A percentile compares a stretch with the other conserved stretches of the same genome.
These are phyloP conservation scores for Pygoscelis adeliae DNA, from an alignment of 2,113 vertebrate species.

Conservation along the genomic window DNA sequence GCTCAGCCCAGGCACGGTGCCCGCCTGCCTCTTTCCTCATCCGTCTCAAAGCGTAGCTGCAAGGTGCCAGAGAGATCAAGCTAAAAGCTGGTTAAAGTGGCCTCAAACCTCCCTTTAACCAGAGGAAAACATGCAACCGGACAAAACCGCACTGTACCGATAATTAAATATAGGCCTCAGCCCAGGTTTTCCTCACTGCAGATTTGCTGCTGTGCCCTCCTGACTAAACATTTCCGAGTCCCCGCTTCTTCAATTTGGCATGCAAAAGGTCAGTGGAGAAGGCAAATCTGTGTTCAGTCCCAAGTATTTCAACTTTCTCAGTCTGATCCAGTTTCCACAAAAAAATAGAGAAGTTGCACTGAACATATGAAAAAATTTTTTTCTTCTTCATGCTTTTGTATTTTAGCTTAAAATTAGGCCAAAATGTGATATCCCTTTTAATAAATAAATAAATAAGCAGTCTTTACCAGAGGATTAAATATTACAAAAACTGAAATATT, in stretches of 20 bases:
- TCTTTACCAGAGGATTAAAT: neutral
- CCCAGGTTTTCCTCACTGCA: neutral
- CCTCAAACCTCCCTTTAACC: neutral
- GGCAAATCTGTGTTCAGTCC: neutral
- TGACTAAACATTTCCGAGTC: neutral
- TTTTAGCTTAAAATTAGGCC: neutral
- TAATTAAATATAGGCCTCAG: neutral
- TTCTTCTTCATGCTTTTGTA: neutral
- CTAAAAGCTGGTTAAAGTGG: neutral
- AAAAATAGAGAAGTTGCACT: neutral
- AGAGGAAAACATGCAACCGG: accelerated
- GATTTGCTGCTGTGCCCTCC: neutral
- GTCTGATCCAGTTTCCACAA: neutral
- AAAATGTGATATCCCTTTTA: neutral
- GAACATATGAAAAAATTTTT: neutral
- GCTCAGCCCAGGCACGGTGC: neutral
- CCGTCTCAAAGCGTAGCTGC: neutral
- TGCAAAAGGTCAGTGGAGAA: neutral
- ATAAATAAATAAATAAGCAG: neutral
- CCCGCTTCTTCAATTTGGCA: neutral
- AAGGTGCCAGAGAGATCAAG: neutral
- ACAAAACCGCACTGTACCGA: neutral
- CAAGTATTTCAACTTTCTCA: neutral
- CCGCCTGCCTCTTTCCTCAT: neutral
- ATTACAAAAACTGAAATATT: neutral